These are phyloP conservation scores for Phyllotreta striolata DNA, from an alignment of 2,888 invertebrate genomes.

Conservation along the genomic window DNA sequence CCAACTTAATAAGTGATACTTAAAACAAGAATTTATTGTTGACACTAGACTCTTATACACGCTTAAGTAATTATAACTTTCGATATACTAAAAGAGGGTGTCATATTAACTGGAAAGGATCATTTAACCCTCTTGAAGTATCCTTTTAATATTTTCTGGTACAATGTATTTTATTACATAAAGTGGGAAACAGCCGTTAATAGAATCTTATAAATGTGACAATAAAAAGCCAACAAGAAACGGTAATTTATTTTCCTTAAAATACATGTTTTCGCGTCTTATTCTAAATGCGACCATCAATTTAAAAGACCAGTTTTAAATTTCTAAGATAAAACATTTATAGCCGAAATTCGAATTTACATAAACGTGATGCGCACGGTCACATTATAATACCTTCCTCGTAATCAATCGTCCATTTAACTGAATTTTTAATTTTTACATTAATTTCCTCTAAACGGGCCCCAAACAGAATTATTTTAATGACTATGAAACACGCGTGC, in stretches of 20 bases:
- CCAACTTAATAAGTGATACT: too few species aligned
- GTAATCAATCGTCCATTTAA: not conserved
- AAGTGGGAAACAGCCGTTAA: not conserved
- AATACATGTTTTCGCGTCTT: too few species aligned
- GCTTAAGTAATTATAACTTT: too few species aligned
- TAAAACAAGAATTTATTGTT: too few species aligned
- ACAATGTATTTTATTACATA: constrained; percentile 21
- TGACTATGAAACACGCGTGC: not conserved
- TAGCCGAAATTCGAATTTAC: not conserved
- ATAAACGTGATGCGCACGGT: constrained; percentile 1
- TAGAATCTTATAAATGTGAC: too few species aligned
- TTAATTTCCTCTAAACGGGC: not conserved
- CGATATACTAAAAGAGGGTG: too few species aligned
- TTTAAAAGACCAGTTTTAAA: not conserved
- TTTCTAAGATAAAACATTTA: not conserved
- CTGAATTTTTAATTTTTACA: not conserved
- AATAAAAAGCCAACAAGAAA: too few species aligned
- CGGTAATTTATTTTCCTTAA: too few species aligned
- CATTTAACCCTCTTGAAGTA: constrained; percentile 16
- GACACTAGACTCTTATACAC: too few species aligned
- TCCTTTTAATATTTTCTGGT: constrained; percentile 5
- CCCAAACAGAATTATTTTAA: not conserved
- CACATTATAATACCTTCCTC: not conserved
- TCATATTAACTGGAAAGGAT: not conserved
- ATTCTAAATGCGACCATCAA: too few species aligned